Percentiles rank a stretch among this genome's conserved stretches.
phyloP scores from a whole-genome alignment of 2,113 vertebrate species.

The Oostethus manadensis region DNA sequence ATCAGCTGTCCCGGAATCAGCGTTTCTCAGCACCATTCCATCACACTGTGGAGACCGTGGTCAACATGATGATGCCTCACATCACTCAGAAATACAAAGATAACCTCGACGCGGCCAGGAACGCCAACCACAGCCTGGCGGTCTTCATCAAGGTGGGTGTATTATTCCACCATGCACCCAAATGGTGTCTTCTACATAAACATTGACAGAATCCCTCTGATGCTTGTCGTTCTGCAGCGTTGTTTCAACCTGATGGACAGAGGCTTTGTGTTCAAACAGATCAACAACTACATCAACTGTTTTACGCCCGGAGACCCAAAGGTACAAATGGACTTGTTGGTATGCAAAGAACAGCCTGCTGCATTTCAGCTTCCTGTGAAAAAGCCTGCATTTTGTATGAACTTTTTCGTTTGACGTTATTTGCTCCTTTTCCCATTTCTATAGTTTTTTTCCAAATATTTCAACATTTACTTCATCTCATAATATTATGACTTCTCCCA shows the following conservation, averaged over 20 bases:
- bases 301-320: conserved; percentile 93
- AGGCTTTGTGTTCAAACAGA: conserved; percentile 96
- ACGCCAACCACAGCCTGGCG: conserved; percentile 95
- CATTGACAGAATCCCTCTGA: conserved; percentile 1
- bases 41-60: conserved; percentile 92
- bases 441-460: too few relatives aligned
- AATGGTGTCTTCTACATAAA: neutral
- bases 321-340: conserved; percentile 64
- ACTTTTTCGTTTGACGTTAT: too few relatives aligned
- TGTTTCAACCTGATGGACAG: conserved; percentile 98
- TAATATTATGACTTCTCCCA: too few relatives aligned
- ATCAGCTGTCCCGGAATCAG: conserved; percentile 89
- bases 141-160: conserved; percentile 88
- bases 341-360: too few relatives aligned
- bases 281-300: conserved; percentile 95
- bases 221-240: conserved; percentile 69
- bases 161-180: neutral
- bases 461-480: too few relatives aligned
- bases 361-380: too few relatives aligned
- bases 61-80: conserved; percentile 96
- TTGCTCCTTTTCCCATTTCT: too few relatives aligned
- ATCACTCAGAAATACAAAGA: conserved; percentile 97
- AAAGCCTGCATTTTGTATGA: too few relatives aligned
- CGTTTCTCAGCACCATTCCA: conserved; percentile 92
- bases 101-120: conserved; percentile 91